These are phyloP conservation scores for Argyrosomus regius DNA, from an alignment of 2,797 vertebrate species.

Conservation along the genomic window DNA sequence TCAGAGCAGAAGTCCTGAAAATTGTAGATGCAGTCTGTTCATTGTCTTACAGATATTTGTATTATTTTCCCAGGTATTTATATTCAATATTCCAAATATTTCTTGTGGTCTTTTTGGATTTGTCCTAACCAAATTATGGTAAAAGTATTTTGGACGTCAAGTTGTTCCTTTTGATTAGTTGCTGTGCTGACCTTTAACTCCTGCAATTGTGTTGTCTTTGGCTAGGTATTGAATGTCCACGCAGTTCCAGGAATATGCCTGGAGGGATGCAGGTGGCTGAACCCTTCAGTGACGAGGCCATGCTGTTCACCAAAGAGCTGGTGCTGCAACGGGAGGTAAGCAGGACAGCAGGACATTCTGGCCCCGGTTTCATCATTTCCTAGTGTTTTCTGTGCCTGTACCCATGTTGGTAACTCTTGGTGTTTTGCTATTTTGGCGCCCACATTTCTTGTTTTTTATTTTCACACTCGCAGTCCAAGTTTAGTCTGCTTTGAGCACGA, in stretches of 20 bases:
- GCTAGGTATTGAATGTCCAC: slow-evolving; percentile 95
- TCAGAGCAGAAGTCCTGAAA: background rate
- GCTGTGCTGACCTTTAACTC: slow-evolving; percentile 37
- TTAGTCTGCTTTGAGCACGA: slow-evolving; percentile 23
- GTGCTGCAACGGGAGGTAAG: slow-evolving; percentile 97
- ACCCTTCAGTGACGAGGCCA: slow-evolving; percentile 97
- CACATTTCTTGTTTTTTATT: slow-evolving; percentile 17
- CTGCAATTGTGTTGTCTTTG: slow-evolving; percentile 42
- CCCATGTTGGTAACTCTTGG: background rate
- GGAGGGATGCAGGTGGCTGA: slow-evolving; percentile 92
- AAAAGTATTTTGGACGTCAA: background rate
- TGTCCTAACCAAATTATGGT: background rate
- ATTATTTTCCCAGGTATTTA: background rate
- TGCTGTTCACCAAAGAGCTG: slow-evolving; percentile 95
- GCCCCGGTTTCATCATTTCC: slow-evolving; percentile 4
- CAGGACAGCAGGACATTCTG: slow-evolving; percentile 5
- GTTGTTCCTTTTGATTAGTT: slow-evolving; percentile 37
- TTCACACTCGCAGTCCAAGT: slow-evolving; percentile 32
- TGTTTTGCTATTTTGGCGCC: slow-evolving; percentile 28
- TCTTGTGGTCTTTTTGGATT: background rate
- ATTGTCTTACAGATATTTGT: background rate
- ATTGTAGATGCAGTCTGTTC: background rate
- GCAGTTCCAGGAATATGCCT: slow-evolving; percentile 92
- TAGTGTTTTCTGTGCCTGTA: background rate
- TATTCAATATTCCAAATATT: background rate